Conservation (phyloP, 2,888 invertebrate genomes). For the Mythimna ferrago region DNA sequence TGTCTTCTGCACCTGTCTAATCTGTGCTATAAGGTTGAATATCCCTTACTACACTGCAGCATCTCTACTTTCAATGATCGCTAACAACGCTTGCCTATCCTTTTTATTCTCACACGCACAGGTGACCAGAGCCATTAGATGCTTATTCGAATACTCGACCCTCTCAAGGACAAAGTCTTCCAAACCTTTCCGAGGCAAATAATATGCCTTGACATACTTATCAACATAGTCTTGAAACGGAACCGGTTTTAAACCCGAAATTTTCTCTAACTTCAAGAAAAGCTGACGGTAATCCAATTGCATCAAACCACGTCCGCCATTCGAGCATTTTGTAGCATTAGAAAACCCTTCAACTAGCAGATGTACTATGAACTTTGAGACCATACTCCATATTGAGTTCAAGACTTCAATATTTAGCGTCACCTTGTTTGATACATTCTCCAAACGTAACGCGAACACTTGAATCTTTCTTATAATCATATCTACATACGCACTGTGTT, state of each 20-base stretch:
- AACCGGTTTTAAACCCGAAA: conserved; percentile 95
- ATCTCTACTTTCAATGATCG: conserved; percentile 92
- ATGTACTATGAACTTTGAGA: conserved; percentile 96
- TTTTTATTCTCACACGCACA: conserved; percentile 97
- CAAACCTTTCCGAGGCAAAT: conserved; percentile 96
- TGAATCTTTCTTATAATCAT: conserved; percentile 94
- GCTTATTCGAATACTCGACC: conserved; percentile 97
- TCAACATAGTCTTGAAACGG: conserved; percentile 98
- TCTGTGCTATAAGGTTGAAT: neutral
- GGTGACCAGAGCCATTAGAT: conserved; percentile 95
- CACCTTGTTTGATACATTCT: conserved; percentile 93
- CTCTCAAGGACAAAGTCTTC: conserved; percentile 97
- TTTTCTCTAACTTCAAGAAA: conserved; percentile 96
- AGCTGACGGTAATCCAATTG: conserved; percentile 99
- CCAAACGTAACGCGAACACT: conserved; percentile 94
- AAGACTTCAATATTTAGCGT: conserved; percentile 93
- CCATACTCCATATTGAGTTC: conserved; percentile 96
- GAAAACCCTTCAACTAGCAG: conserved; percentile 98
- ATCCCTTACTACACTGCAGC: conserved; percentile 24
- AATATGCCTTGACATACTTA: conserved; percentile 98
- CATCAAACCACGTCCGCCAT: conserved; percentile 99
- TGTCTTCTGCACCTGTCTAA: no score
- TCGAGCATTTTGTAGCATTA: conserved; percentile 97
- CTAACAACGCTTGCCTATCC: conserved; percentile 94
- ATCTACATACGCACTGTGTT: conserved; percentile 97